Base-by-base conservation (phyloP, 2,113 vertebrate genomes). In the Gavialis gangeticus region DNA sequence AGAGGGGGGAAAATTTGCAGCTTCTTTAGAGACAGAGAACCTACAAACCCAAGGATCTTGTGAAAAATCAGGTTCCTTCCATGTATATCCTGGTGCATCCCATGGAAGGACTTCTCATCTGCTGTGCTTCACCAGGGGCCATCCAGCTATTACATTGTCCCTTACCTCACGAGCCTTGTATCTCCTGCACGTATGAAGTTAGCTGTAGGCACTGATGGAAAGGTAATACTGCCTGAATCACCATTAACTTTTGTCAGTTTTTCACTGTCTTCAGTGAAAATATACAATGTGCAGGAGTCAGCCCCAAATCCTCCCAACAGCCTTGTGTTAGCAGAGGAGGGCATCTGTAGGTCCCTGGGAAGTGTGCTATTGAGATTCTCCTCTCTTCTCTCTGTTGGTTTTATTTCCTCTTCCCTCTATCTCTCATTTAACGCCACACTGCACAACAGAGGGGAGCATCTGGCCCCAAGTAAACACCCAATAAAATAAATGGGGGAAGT, bases 391-490 rank as follows among this genome's bases (percentile, higher is more conserved):
- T 93, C 82, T 89, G 89, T 81, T 91, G 91, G 5, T 67, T 96
- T 95, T 93, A 85, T 96, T 95, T 91, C 94, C 96, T 94, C 95
- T 91, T 94, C 86, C 94, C 94, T 91, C 79, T 75, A 34, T 91
- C 81, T 86, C 90, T 85, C 94, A 87, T 95, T 96, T 94, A 96
- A 93, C 2, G 1, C 94, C 22, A 1, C 67, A 82, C 63, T 93
- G 79, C 78, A 81, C 82, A 89, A 75, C 87, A 84, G 93, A 95
- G 88, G 63, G 85, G 95, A 89, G 95, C 95, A 88, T 97, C 96
- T 96, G 96, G 94, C 91, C 90, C 92, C 89, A 84, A n/a, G 90
- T 96, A 96, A 96, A 96, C 95, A 91, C 94, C 85, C 87, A 91
- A 87, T 97, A 95, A 96, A 97, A 88, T 88, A 93, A 94, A 85